Evolutionary conservation across 2,888 invertebrate genomes (phyloP).

Genomic region (Chloroclystis v-ata): DNA sequence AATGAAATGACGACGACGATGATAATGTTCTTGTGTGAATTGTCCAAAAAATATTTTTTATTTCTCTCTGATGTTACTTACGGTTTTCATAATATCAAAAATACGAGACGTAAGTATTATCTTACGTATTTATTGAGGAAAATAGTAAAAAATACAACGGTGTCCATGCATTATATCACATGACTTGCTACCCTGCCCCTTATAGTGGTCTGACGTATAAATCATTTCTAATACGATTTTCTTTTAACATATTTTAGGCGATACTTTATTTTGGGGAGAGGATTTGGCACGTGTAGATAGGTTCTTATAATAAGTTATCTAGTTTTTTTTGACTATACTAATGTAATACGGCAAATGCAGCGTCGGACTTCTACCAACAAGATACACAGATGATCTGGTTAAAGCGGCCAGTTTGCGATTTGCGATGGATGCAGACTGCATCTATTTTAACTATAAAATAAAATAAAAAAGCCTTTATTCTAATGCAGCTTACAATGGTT

Average conservation of each 20-base stretch:
- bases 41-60: too few relatives aligned
- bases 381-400: too few relatives aligned
- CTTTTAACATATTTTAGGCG: slow-evolving; percentile 59
- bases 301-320: background rate
- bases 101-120: background rate
- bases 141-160: slow-evolving; percentile 30
- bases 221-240: slow-evolving; percentile 72
- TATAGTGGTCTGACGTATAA: slow-evolving; percentile 58
- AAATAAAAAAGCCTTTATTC: too few relatives aligned
- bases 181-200: slow-evolving; percentile 61
- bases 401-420: too few relatives aligned
- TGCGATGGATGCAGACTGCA: too few relatives aligned
- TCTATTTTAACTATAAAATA: too few relatives aligned
- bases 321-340: too few relatives aligned
- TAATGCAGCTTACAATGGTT: too few relatives aligned
- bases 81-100: background rate
- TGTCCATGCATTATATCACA: slow-evolving; percentile 65
- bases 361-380: too few relatives aligned
- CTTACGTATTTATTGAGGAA: slow-evolving; percentile 10
- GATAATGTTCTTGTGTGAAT: background rate
- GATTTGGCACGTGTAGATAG: slow-evolving; percentile 15
- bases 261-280: slow-evolving; percentile 27
- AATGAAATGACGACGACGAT: background rate
- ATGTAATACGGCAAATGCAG: too few relatives aligned
- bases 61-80: background rate